Evolutionary conservation across 2,888 invertebrate species (phyloP), one percentile per base, ranked within the genome.

Genomic region (Agonopterix heracliana): DNA sequence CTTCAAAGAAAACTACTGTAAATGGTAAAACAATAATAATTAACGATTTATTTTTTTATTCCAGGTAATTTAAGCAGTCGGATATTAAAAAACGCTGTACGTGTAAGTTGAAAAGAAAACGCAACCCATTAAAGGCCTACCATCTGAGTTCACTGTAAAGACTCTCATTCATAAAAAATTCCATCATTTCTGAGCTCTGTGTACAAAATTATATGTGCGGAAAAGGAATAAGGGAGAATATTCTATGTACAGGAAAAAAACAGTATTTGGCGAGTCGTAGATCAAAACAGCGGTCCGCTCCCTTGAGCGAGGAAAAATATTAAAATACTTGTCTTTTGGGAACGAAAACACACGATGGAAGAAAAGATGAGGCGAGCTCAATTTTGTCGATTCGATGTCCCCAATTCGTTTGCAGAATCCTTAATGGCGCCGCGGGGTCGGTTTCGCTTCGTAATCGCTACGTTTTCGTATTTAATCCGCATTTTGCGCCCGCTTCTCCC

Each of bases 351-450:
- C 78, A 77, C 72, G 74, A 74, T 68, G 74, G 77, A 78, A 78
- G 79, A 78, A 81, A 81, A 81, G 79, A 84, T 78, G 81, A 82
- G 80, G 73, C 75, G 68, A 71, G 79, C 76, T 76, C 82, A 83
- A 85, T 87, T 86, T 79, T 76, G 78, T 78, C 84, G 84, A 84
- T 81, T 79, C 84, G 78, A 80, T 83, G 85, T 85, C 81, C 82
- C 76, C 78, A 76, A 81, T 85, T 80, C 86, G 85, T 81, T 81
- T 70, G 72, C 73, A 79, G 87, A 87, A 87, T 87, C 71, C 83
- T 69, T 83, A 86, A 85, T 81, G 72, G 72, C 70, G 75, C 71
- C 73, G 66, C 63, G 69, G 78, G 79, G 78, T 70, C 74, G 76
- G 63, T 66, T 34, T 46, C 36, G 26, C 66, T 68, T 68, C 69